Base-by-base conservation (phyloP, 2,888 invertebrate species). In the Ichneumon xanthorius region DNA sequence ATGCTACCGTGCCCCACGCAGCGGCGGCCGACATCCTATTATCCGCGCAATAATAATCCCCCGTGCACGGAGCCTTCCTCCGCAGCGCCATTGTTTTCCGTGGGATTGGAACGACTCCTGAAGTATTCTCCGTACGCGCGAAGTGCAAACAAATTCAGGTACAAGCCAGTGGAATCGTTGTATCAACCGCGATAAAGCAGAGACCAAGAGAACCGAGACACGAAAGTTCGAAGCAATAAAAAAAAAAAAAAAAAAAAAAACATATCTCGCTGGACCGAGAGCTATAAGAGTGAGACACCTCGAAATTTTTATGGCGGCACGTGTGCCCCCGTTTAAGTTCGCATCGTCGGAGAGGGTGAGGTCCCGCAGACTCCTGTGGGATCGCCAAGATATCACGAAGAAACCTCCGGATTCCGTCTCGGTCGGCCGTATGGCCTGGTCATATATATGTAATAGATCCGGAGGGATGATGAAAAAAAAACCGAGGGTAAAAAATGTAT, bases 31-130 rank as follows among this genome's bases (percentile, higher is more conserved):
- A 48, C 37, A 45, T 65, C 72, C 73, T 30, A 80, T 80, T 80
- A 80, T 80, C 72, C 55, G 55, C 45, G 76, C 70, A 82, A 68
- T 73, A 79, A 68, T 73, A 78, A 72, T 78, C 80, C 45, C 76
- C 50, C 22, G 53, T 30, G 40, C 37, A 16, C 22, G 45, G 30
- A 78, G 73, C 45, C 14, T 45, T 68, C 58, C 70, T 26, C 67
- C 65, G 48, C 40, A 58, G 16, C 55, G 65, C 73, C 67, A 80
- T 80, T 80, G 80, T 80, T 80, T 73, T 53, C 53, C 80, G 72
- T 22, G 45, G 73, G 65, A 80, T 73, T 73, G 72, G 55, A 80
- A 67, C 50, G 67, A 67, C 67, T 53, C 63, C 9, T 73, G 40
- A 22, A 55, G 65, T 55, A 67, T 73, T 55, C 11, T 22, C 2